Evolutionary conservation across 2,888 invertebrate species (phyloP).

Genomic region (Melikaiella ostensackeni): DNA sequence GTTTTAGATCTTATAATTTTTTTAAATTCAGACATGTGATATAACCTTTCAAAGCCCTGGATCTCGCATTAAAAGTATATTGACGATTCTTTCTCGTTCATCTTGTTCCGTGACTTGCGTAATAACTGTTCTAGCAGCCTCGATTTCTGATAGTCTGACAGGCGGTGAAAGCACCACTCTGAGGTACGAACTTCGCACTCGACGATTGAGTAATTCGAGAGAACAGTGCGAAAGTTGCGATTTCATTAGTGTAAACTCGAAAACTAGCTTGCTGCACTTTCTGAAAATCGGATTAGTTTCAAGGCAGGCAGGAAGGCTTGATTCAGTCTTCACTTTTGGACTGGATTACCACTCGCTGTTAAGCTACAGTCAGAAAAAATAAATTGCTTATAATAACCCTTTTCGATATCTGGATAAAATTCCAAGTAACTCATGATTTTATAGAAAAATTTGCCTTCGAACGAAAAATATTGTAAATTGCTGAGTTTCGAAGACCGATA

Average conservation of each 20-base stretch:
- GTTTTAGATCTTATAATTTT: not conserved
- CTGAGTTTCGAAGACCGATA: no score
- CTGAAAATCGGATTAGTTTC: not conserved
- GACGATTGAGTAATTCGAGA: not conserved
- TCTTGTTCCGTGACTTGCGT: not conserved
- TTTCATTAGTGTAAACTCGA: not conserved
- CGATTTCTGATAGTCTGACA: not conserved
- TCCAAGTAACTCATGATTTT: not conserved
- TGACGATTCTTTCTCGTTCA: not conserved
- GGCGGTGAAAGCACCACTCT: conserved; percentile 1
- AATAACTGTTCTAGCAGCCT: not conserved
- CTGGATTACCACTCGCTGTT: not conserved
- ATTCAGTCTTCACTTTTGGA: not conserved
- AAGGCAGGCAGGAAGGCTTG: not conserved
- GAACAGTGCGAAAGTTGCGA: not conserved
- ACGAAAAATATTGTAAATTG: no score
- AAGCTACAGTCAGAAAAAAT: not conserved
- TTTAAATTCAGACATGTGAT: not conserved
- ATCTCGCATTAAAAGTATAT: not conserved
- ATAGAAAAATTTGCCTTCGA: not conserved
- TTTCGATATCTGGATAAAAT: not conserved
- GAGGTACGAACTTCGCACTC: not conserved
- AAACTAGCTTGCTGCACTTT: not conserved
- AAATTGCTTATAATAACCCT: not conserved
- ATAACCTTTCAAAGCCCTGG: not conserved